Evolutionary conservation across 2,888 invertebrate species (phyloP), one percentile per base, ranked within the genome.

Genomic region (Sarcophaga caerulescens): DNA sequence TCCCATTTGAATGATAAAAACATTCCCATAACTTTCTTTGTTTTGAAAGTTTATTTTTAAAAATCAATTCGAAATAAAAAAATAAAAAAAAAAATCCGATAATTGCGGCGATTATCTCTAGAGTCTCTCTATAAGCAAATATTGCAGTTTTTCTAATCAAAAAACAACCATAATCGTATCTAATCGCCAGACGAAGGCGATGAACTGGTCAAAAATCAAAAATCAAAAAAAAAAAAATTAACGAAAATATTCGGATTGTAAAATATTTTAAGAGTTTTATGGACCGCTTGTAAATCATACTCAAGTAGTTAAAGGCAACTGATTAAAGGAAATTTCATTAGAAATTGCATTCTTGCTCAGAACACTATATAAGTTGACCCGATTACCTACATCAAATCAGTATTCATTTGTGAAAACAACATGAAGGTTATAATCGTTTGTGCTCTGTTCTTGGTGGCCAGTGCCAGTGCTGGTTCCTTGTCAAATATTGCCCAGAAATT

Each of bases 371-470:
- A 52, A 52, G 17, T 3, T 4, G 5, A 4, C 1, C n/a, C 11
- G 57, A 1, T 59, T 52, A 17, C 4, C 19, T 12, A 17, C 4
- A 47, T 1, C 19, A 2, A 4, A 69, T 59, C 52, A 75, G 74
- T 75, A 63, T 75, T n/a, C 21, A 19, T 12, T 65, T 75, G 47
- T 17, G 35, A 57, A 57, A 21, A 35, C 14, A 89, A 85, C 84
- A 92, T 92, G 92, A 92, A 91, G 85, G 87, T 90, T 78, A 45
- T 91, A 47, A 73, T 89, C n/a, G 73, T 91, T 52, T 35, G 90
- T 8, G 89, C 89, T 44, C 59, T 91, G 2, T 35, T 35, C 45
- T 75, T 90, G 66, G 89, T 90, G 68, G 90, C 88, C 66, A 88
- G 88, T 73, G 89, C 89, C 81, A 89, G 90, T 62, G 92, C 90